These are phyloP conservation scores for Endomychus coccineus DNA, from an alignment of 2,888 invertebrate species.

Conservation along the genomic window DNA sequence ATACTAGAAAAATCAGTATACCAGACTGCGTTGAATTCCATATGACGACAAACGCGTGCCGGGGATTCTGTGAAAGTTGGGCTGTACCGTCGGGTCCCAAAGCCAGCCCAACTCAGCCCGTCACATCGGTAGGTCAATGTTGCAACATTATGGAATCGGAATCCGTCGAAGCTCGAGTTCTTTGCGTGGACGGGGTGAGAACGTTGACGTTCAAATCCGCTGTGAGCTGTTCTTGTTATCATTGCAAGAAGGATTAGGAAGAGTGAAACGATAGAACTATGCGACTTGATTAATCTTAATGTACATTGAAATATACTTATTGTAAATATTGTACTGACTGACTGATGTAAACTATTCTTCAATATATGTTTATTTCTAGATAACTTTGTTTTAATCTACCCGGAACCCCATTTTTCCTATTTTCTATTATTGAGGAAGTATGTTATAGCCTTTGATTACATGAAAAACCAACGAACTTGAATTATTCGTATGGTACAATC, in stretches of 20 bases:
- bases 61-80: slow-evolving; percentile 83
- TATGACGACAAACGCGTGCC: slow-evolving; percentile 80
- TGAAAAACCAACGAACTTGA: no score
- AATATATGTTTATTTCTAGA: slow-evolving; percentile 18
- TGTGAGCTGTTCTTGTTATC: slow-evolving; percentile 73
- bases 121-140: slow-evolving; percentile 71
- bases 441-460: no score
- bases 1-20: slow-evolving; percentile 72
- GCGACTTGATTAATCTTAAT: slow-evolving; percentile 14
- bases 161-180: slow-evolving; percentile 67
- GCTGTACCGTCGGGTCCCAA: slow-evolving; percentile 66
- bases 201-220: slow-evolving; percentile 79
- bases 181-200: slow-evolving; percentile 71
- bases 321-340: slow-evolving; percentile 41
- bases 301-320: slow-evolving; percentile 21
- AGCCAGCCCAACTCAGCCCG: slow-evolving; percentile 44
- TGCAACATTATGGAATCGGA: slow-evolving; percentile 87
- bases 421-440: no score
- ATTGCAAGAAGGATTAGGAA: slow-evolving; percentile 72
- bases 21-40: slow-evolving; percentile 79
- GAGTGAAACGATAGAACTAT: background rate
- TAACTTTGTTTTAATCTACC: no score
- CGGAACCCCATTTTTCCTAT: no score
- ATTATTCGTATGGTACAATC: no score
- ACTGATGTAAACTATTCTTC: slow-evolving; percentile 25